Percentiles rank a stretch among this genome's conserved stretches.
These are phyloP conservation scores for Clarias platycephalus DNA, from an alignment of 2,797 vertebrate species.

Conservation along the genomic window DNA sequence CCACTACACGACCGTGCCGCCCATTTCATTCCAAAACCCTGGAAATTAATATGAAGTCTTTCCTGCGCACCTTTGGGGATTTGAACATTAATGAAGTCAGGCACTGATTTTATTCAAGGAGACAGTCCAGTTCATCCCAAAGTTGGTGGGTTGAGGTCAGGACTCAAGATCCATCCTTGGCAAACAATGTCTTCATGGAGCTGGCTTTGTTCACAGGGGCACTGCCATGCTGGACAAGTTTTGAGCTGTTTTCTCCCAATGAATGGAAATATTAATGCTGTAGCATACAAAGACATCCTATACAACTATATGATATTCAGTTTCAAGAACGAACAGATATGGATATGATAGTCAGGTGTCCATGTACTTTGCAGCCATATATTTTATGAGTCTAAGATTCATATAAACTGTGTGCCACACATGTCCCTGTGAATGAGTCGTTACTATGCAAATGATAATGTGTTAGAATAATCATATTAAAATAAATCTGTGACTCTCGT, in stretches of 20 bases:
- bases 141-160: background rate
- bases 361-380: background rate
- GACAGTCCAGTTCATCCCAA: background rate
- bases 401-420: background rate
- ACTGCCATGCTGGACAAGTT: too few relatives aligned
- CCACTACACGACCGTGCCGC: too few relatives aligned
- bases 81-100: background rate
- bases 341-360: background rate
- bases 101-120: background rate
- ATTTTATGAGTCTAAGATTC: background rate
- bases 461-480: background rate
- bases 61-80: background rate
- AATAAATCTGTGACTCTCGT: background rate
- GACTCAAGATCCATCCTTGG: background rate
- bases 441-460: background rate
- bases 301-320: background rate
- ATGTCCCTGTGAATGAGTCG: background rate
- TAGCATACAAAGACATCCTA: background rate
- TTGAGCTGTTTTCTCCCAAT: background rate
- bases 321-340: background rate
- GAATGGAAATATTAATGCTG: background rate
- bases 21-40: background rate
- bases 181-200: background rate
- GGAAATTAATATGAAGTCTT: background rate
- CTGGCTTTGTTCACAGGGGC: background rate